These are phyloP conservation scores for Deilephila elpenor DNA, from an alignment of 2,888 invertebrate species.

Conservation along the genomic window DNA sequence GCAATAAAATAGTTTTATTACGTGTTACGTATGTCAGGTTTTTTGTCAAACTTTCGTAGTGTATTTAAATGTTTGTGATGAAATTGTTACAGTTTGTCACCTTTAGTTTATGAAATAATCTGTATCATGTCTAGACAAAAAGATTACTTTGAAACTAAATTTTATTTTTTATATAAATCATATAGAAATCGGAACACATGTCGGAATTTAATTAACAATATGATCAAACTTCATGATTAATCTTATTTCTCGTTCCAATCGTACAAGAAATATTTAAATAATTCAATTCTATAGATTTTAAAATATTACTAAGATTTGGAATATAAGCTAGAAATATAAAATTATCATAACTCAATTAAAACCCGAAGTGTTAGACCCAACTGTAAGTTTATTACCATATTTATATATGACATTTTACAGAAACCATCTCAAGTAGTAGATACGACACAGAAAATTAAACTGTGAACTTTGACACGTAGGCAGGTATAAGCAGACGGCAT, in stretches of 20 bases:
- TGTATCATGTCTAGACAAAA: too few species aligned
- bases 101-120: background rate
- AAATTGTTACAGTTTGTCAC: background rate
- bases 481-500: constrained; percentile 24
- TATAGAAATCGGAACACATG: too few species aligned
- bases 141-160: too few species aligned
- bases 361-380: background rate
- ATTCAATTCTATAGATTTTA: too few species aligned
- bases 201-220: too few species aligned
- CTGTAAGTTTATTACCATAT: constrained; percentile 9
- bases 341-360: background rate
- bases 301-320: too few species aligned
- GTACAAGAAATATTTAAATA: too few species aligned
- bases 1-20: constrained; percentile 7
- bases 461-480: constrained; percentile 55
- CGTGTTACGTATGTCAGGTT: background rate
- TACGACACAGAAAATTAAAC: constrained; percentile 44
- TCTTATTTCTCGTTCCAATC: too few species aligned
- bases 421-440: constrained; percentile 20
- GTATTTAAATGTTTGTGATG: background rate
- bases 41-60: background rate
- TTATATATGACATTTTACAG: constrained; percentile 11
- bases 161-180: too few species aligned
- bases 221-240: too few species aligned
- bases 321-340: too few species aligned